These are phyloP conservation scores for Euleptes europaea DNA, from an alignment of 2,113 vertebrate genomes.

Conservation along the genomic window DNA sequence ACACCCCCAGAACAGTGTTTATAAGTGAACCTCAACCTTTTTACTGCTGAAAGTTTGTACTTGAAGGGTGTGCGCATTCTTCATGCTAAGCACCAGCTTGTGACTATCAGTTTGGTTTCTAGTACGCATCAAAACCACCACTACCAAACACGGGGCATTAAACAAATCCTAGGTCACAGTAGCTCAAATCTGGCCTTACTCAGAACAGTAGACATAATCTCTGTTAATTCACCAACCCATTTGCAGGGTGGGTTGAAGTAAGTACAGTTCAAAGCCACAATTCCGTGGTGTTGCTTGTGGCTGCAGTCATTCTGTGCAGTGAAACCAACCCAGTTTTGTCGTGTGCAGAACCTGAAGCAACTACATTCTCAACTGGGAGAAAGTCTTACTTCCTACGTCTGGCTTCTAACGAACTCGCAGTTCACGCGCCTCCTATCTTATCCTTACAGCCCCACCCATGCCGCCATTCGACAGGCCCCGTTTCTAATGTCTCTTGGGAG, in stretches of 20 bases:
- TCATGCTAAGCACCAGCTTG: neutral
- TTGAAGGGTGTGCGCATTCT: neutral
- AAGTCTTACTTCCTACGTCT: neutral
- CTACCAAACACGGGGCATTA: neutral
- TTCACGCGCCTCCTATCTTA: too few relatives aligned
- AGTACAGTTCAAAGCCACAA: neutral
- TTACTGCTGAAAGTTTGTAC: neutral
- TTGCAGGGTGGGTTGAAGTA: neutral
- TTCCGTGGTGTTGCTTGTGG: neutral
- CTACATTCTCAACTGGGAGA: neutral
- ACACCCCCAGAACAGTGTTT: too few relatives aligned
- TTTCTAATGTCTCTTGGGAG: too few relatives aligned
- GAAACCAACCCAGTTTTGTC: neutral
- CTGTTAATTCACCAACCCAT: neutral
- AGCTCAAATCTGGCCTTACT: neutral
- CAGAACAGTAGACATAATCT: neutral
- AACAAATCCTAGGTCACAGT: neutral
- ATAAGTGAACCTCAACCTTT: neutral
- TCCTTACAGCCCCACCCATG: too few relatives aligned
- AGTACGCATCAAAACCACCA: neutral
- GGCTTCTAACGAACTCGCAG: neutral
- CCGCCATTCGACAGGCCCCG: too few relatives aligned
- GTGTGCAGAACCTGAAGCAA: neutral
- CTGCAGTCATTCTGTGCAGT: neutral
- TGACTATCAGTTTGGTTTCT: neutral